Conservation (phyloP, 2,113 vertebrate genomes). For the Crotophaga sulcirostris region DNA sequence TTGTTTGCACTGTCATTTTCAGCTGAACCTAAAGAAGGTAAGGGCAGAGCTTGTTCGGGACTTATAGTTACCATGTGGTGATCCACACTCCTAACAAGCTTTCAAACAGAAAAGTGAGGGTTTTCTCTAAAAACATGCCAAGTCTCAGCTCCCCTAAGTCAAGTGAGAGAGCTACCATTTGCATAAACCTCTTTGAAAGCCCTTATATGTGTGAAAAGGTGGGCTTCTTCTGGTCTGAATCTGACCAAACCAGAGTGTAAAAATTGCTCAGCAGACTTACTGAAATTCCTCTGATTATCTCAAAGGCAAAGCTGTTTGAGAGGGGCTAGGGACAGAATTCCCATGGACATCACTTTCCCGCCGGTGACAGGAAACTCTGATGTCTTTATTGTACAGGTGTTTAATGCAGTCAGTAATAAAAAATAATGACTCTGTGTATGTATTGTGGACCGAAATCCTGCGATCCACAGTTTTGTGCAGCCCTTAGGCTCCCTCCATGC, state of each 20-base stretch:
- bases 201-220: background rate
- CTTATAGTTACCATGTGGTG: background rate
- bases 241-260: background rate
- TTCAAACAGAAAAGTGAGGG: background rate
- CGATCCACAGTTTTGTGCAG: background rate
- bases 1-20: background rate
- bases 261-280: background rate
- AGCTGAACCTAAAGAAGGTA: background rate
- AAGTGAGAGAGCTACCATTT: background rate
- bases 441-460: background rate
- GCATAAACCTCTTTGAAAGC: background rate
- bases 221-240: background rate
- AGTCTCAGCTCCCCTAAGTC: background rate
- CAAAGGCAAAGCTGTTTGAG: constrained; percentile 11
- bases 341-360: background rate
- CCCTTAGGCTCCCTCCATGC: background rate
- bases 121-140: background rate
- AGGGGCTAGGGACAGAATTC: constrained; percentile 27
- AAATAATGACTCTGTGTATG: background rate
- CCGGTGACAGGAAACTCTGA: background rate
- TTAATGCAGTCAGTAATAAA: constrained; percentile 36
- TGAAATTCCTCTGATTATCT: background rate
- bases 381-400: constrained; percentile 47
- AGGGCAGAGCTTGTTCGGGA: background rate
- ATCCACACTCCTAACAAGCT: background rate